phyloP scores from a whole-genome alignment of 2,888 invertebrate species.

The Taphrorychus bicolor region DNA sequence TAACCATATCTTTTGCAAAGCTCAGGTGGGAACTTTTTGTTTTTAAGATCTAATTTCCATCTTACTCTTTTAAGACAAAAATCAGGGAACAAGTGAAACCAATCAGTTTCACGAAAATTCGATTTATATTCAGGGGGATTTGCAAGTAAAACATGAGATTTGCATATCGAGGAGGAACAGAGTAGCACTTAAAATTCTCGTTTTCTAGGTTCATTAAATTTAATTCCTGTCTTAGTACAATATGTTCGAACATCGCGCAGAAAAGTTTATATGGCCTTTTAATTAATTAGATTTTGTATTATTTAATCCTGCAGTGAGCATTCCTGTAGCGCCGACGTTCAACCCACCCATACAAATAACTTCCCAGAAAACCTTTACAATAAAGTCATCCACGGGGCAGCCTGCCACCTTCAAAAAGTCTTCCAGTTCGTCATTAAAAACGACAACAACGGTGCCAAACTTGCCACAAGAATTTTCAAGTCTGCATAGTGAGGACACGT shows the following conservation, averaged over 20 bases:
- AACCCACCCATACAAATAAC: slow-evolving; percentile 20
- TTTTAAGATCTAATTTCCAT: slow-evolving; percentile 4
- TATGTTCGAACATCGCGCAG: neutral
- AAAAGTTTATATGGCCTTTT: no score
- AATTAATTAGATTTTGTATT: no score
- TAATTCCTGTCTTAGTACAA: neutral
- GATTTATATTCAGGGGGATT: slow-evolving; percentile 9
- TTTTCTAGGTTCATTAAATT: neutral
- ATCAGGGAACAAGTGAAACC: slow-evolving; percentile 1
- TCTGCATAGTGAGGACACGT: slow-evolving; percentile 35
- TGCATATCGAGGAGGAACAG: slow-evolving; percentile 1
- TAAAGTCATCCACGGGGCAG: slow-evolving; percentile 32
- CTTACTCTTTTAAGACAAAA: neutral
- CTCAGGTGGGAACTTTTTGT: neutral
- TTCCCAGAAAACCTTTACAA: slow-evolving; percentile 34
- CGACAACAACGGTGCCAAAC: slow-evolving; percentile 39
- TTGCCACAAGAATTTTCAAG: slow-evolving; percentile 39
- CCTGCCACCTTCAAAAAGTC: slow-evolving; percentile 18
- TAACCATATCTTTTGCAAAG: neutral
- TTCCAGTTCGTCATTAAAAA: slow-evolving; percentile 20
- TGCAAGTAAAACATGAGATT: slow-evolving; percentile 18
- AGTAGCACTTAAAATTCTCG: neutral
- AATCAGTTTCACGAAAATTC: slow-evolving; percentile 8
- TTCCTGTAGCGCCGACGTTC: slow-evolving; percentile 40
- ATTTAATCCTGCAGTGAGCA: slow-evolving; percentile 40